These are phyloP conservation scores for Stenoptilia bipunctidactyla DNA, from an alignment of 2,888 invertebrate species.

Conservation along the genomic window DNA sequence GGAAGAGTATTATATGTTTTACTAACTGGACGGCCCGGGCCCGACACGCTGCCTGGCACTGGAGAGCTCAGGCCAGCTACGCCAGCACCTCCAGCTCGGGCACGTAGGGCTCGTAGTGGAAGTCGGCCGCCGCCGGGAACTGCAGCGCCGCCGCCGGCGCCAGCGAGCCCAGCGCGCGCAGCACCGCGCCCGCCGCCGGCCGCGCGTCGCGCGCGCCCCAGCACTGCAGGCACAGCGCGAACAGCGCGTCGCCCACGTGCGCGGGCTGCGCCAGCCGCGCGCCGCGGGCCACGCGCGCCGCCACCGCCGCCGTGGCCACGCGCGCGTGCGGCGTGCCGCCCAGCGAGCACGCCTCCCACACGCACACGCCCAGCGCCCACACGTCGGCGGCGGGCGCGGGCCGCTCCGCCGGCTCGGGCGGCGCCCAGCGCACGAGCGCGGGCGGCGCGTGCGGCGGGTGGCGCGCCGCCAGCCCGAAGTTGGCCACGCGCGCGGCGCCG, in stretches of 20 bases:
- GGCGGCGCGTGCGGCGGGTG: conserved; percentile 73
- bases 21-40: no score
- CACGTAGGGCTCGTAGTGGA: conserved; percentile 53
- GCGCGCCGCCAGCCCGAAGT: conserved; percentile 81
- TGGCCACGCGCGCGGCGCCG: conserved; percentile 78
- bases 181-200: conserved; percentile 76
- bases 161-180: conserved; percentile 48
- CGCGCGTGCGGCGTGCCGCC: conserved; percentile 84
- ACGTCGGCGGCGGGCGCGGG: conserved; percentile 81
- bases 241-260: conserved; percentile 82
- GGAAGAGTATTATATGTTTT: no score
- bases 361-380: conserved; percentile 85
- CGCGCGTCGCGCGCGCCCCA: conserved; percentile 88
- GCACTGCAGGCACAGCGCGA: conserved; percentile 85
- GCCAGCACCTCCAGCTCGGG: conserved; percentile 55
- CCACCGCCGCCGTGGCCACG: conserved; percentile 75
- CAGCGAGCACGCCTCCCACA: conserved; percentile 87
- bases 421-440: conserved; percentile 84
- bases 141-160: conserved; percentile 43
- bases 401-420: conserved; percentile 81
- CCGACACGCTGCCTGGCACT: no score
- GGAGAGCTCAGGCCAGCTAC: no score
- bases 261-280: conserved; percentile 80
- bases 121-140: conserved; percentile 59
- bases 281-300: conserved; percentile 77